Evolutionary conservation across 2,113 vertebrate species (phyloP).

Genomic region (Poeciliopsis occidentalis): DNA sequence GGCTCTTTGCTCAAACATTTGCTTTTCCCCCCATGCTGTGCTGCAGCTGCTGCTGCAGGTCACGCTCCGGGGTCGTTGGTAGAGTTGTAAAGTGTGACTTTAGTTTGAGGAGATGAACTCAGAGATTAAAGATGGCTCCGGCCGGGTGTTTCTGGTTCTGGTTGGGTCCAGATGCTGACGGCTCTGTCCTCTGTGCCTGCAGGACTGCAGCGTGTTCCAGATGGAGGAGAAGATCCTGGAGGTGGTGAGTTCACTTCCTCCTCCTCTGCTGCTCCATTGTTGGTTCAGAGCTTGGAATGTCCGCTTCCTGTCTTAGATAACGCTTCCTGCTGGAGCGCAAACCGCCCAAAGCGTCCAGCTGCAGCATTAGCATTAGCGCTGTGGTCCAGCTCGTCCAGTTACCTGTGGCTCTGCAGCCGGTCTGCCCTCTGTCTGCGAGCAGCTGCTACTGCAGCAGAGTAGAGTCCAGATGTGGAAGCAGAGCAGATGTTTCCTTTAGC

Average conservation of each 20-base stretch:
- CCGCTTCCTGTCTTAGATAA: conserved; percentile 73
- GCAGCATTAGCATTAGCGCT: no score
- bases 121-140: not conserved
- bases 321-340: conserved; percentile 51
- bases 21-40: conserved; percentile 7
- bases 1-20: conserved; percentile 62
- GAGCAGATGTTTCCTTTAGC: no score
- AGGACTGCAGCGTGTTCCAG: conserved; percentile 91
- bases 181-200: conserved; percentile 51
- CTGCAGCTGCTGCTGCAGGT: not conserved
- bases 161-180: no score
- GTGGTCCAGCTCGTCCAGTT: no score
- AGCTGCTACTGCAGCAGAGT: not conserved
- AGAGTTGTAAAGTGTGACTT: no score
- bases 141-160: not conserved
- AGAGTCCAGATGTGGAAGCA: not conserved
- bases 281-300: conserved; percentile 48
- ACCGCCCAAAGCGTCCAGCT: not conserved
- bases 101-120: not conserved
- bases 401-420: no score
- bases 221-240: conserved; percentile 96
- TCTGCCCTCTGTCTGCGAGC: not conserved
- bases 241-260: conserved; percentile 85
- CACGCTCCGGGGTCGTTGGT: no score
- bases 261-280: conserved; percentile 44